Base-by-base conservation (phyloP, 2,888 invertebrate genomes). In the Marasmarcha lunaedactyla region DNA sequence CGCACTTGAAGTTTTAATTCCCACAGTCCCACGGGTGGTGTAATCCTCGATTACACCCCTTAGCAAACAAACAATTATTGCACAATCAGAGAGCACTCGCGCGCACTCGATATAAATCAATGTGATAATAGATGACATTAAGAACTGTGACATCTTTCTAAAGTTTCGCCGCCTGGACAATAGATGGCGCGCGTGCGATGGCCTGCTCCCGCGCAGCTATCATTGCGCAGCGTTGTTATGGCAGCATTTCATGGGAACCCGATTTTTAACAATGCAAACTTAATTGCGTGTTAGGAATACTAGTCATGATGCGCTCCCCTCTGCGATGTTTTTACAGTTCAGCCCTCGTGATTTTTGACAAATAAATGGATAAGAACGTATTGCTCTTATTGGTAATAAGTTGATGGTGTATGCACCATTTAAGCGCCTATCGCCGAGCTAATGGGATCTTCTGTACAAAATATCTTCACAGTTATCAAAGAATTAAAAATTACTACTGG, bases 61-160 rank as follows among this genome's bases (percentile, higher is more conserved):
- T 52, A 49, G 59, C 64, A 78, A 81, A 81, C 76, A 81, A 79
- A 79, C 73, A 72, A 79, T 79, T 77, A 78, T 76, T 68, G 57
- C 53, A 71, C 76, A 71, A 78, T 79, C 77, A 70, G 60, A 55
- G 55, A 52, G 61, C 65, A 69, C 68, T 71, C 76, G 60, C 54
- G 63, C 70, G 69, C 57, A 51, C 52, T 63, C 59, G 63, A 63
- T 67, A 79, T 79, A 79, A 74, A 73, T 69, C 65, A 64, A 59
- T 44, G 49, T 59, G 57, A 57, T 76, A 74, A 71, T 71, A 59
- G 61, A 47, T 51, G 55, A 56, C 55, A 58, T 62, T 57, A 54
- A 55, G 55, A 35, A 54, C 41, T 55, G 57, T 67, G 70, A 69
- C 69, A 65, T 65, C 59, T 59, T 57, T 66, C 62, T 65, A 68